Base-by-base conservation (phyloP, 64 coral and sea anemone genomes). In the Platygyra sinensis region DNA sequence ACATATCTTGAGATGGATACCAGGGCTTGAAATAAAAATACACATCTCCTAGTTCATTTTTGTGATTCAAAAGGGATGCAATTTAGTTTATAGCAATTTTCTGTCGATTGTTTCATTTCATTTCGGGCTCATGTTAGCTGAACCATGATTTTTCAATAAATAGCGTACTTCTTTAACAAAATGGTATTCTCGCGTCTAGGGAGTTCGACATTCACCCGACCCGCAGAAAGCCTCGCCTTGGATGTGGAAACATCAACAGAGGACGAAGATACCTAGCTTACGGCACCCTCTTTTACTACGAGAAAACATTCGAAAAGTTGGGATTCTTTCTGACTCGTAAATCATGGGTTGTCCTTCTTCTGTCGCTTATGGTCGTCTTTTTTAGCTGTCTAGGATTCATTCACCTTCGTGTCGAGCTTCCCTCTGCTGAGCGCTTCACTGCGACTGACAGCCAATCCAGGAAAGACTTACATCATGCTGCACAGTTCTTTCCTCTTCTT, bases 401-500 rank as follows among this genome's bases (percentile, higher is more conserved):
- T 77, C 74, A 42, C 15, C 19, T 77, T 9, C 36, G 39, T n/a
- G 74, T 50, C 20, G 39, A 77, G 5, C 74, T 1, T 19, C 74
- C 74, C 8, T 77, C 33, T 5, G 39, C 3, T 13, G 39, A 50
- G 6, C 36, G 39, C 20, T 77, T 77, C 32, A 77, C 20, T 22
- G 36, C 39, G 39, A n/a, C 33, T 50, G 20, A 49, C 16, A 22
- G 74, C 33, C 74, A 77, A 51, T 77, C 74, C 22, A 77, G 74
- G 39, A 10, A 49, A 24, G 74, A 77, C 33, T 77, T 77, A 8
- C 33, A 50, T 10, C 20, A 77, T 77, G 74, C 74, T 10, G 36
- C 74, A 9, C 74, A 77, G n/a, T 50, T 77, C 38, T 77, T 77
- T 42, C 74, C 74, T 19, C 74, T 42, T 22, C 74, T 77, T 50